Base-by-base conservation (phyloP, 2,797 vertebrate species). In the Bryconaethiops microstoma region DNA sequence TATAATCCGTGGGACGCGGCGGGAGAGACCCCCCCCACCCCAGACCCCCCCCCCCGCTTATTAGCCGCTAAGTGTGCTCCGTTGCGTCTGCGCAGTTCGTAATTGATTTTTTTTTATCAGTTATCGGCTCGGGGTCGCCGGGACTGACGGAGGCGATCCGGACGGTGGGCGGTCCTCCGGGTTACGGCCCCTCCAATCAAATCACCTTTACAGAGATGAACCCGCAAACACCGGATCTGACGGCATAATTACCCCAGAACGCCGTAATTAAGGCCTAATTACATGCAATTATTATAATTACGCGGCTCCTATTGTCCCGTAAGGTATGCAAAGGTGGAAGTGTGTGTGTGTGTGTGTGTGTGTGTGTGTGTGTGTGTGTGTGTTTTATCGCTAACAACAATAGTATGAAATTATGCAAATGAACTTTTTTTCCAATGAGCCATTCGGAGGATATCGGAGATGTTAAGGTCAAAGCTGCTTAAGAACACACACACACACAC, bases 171-270 rank as follows among this genome's bases (percentile, higher is more conserved):
- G 60, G 69, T 23, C 14, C 62, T 62, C 54, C 29, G 8, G 50
- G 81, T n/a, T n/a, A n/a, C n/a, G n/a, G n/a, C 52, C 6, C 65
- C 57, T 70, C 65, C 57, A 71, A 83, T 83, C 79, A 79, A 70
- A 76, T 75, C 23, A 50, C 35, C 59, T 79, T 83, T 76, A n/a
- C 17, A 48, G 23, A 12, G 65, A 74, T 71, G 76, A 76, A 79
- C 63, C 35, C 16, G 17, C 55, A 50, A 75, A 75, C 45, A 67
- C 72, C 57, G 62, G 57, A 79, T 57, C 23, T n/a, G 59, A 75
- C 77, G 71, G 45, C 17, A 16, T 75, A 75, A 79, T 76, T 71
- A 40, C 71, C 35, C 64, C 1, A 79, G 50, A 9, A 25, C 60
- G 29, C 21, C 35, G 29, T 74, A 54, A 74, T 79, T 82, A 79